Percentiles rank a stretch among this genome's conserved stretches.
Evolutionary conservation across 2,113 vertebrate genomes (phyloP).

Genomic region (Erpornis zantholeuca): DNA sequence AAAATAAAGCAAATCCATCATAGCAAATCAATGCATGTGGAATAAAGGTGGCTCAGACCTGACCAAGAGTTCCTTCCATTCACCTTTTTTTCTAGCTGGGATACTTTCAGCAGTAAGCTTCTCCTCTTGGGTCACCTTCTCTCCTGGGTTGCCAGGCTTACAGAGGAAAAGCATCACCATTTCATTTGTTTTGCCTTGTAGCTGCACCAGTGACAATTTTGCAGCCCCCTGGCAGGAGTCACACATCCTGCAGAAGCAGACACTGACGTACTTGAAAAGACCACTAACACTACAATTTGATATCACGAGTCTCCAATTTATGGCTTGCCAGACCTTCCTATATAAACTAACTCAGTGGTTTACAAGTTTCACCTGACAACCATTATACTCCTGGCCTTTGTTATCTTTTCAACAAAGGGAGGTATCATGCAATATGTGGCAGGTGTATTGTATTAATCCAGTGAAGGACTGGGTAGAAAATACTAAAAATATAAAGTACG

Average conservation of each 20-base stretch:
- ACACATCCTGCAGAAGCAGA: neutral
- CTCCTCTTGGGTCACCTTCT: neutral
- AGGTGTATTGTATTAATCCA: neutral
- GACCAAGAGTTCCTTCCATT: neutral
- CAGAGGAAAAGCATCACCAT: neutral
- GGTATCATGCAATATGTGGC: neutral
- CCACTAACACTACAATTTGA: no score
- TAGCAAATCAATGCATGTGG: neutral
- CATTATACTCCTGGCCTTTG: neutral
- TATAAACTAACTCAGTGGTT: neutral
- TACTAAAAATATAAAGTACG: neutral
- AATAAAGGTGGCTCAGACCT: neutral
- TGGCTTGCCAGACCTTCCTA: fast-evolving
- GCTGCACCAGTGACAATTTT: neutral
- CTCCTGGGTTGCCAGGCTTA: neutral
- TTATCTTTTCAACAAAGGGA: neutral
- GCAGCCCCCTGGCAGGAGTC: neutral
- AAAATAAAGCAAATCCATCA: neutral
- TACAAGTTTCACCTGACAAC: neutral
- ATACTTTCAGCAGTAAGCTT: neutral
- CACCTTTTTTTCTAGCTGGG: neutral
- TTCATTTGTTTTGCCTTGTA: neutral
- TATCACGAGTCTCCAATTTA: fast-evolving
- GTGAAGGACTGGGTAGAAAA: neutral
- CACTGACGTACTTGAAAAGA: neutral